A percentile compares a stretch with the other conserved stretches of the same genome.
These are phyloP conservation scores for Drosophila anceps DNA, from an alignment of 2,888 invertebrate species.

Conservation along the genomic window DNA sequence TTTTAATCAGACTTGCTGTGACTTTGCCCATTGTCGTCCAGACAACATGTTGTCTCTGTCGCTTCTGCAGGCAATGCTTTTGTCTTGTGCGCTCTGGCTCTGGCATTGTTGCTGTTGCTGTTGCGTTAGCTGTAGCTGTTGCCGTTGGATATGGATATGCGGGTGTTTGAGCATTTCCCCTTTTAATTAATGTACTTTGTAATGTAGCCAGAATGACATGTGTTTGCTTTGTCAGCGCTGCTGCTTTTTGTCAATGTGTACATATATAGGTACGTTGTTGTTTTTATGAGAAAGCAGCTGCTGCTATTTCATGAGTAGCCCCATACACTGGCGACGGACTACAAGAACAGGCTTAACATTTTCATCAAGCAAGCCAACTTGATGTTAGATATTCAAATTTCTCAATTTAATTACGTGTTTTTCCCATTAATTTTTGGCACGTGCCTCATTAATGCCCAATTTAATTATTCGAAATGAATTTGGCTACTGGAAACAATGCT, in stretches of 20 bases:
- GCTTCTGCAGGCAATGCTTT: constrained; percentile 30
- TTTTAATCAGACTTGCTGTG: constrained; percentile 51
- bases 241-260: constrained; percentile 34
- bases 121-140: constrained; percentile 6
- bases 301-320: constrained; percentile 9
- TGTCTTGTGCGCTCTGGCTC: constrained; percentile 10
- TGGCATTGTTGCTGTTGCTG: constrained; percentile 10
- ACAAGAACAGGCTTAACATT: neutral
- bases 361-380: neutral
- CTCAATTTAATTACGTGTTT: constrained; percentile 55
- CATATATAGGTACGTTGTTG: too few relatives aligned
- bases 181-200: constrained; percentile 77
- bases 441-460: constrained; percentile 58
- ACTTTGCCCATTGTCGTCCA: constrained; percentile 46
- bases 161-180: constrained; percentile 47
- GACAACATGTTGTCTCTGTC: constrained; percentile 25
- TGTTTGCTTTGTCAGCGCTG: constrained; percentile 53
- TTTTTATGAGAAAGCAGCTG: constrained; percentile 13
- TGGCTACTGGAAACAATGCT: constrained; percentile 17
- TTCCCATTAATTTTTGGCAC: constrained; percentile 27
- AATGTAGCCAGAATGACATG: constrained; percentile 69
- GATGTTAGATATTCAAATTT: constrained; percentile 14
- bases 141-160: constrained; percentile 16
- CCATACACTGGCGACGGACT: too few relatives aligned
- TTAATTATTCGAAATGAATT: constrained; percentile 44